Conservation (phyloP, 1,140 invertebrate genomes). For the Ruditapes philippinarum region DNA sequence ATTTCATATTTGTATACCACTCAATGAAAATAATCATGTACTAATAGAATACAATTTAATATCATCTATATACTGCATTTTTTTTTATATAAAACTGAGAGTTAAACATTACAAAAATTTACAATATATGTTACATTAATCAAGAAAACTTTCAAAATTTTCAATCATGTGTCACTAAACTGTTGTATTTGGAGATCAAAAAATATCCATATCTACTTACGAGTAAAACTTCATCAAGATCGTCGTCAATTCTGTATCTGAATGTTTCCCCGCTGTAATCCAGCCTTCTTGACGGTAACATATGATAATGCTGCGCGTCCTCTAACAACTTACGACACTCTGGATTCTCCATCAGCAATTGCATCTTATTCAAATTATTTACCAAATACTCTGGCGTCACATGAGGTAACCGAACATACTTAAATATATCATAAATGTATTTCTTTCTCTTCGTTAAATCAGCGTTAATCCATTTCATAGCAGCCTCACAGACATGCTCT, state of each 20-base stretch:
- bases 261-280: constrained; percentile 30
- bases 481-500: constrained; percentile 69
- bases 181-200: too few relatives aligned
- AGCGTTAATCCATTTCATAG: constrained; percentile 54
- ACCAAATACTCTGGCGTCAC: constrained; percentile 70
- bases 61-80: too few relatives aligned
- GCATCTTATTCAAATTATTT: constrained; percentile 31
- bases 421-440: constrained; percentile 44
- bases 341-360: constrained; percentile 19
- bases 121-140: too few relatives aligned
- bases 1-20: too few relatives aligned
- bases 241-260: constrained; percentile 50
- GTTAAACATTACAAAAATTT: too few relatives aligned
- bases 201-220: too few relatives aligned
- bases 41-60: too few relatives aligned
- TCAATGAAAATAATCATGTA: too few relatives aligned
- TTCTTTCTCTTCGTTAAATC: constrained; percentile 32
- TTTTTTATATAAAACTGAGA: too few relatives aligned
- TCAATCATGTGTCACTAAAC: too few relatives aligned
- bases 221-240: constrained; percentile 54
- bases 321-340: constrained; percentile 45
- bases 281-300: constrained; percentile 37
- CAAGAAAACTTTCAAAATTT: too few relatives aligned
- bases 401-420: constrained; percentile 60
- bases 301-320: constrained; percentile 61